Percentiles rank a stretch among this genome's conserved stretches.
These are phyloP conservation scores for Dyspetes luteomarginatus DNA, from an alignment of 2,888 invertebrate species.

Conservation along the genomic window DNA sequence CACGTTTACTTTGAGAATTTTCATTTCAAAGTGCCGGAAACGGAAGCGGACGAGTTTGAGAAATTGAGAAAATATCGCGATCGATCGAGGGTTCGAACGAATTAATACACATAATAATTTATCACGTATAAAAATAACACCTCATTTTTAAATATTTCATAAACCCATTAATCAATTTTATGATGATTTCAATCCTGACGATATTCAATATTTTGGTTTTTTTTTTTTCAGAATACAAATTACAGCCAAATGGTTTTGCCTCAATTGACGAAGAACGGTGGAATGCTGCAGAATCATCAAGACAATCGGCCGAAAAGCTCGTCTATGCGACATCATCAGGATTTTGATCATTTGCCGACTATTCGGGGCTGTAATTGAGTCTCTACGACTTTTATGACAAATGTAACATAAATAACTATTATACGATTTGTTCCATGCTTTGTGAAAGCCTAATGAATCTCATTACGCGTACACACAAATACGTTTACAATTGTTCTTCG, in stretches of 20 bases:
- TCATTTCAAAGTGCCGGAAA: slow-evolving; percentile 91
- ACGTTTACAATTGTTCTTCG: slow-evolving; percentile 59
- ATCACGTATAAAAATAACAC: too few species aligned
- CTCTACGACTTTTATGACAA: slow-evolving; percentile 65
- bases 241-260: slow-evolving; percentile 87
- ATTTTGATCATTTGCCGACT: slow-evolving; percentile 89
- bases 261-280: slow-evolving; percentile 87
- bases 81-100: slow-evolving; percentile 85
- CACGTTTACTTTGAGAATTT: slow-evolving; percentile 97
- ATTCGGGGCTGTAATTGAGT: slow-evolving; percentile 86
- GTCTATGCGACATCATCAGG: slow-evolving; percentile 83
- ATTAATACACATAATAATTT: neutral
- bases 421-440: slow-evolving; percentile 45
- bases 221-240: slow-evolving; percentile 81
- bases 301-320: slow-evolving; percentile 79
- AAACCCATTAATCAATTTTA: neutral
- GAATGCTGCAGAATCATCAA: slow-evolving; percentile 82
- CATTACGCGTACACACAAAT: slow-evolving; percentile 32
- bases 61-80: slow-evolving; percentile 85
- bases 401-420: slow-evolving; percentile 69
- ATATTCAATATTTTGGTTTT: slow-evolving; percentile 73
- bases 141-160: too few species aligned
- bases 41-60: slow-evolving; percentile 87
- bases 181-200: slow-evolving; percentile 73
- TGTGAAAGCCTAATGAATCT: slow-evolving; percentile 20